Evolutionary conservation across 2,113 vertebrate genomes (phyloP).

Genomic region (Herpailurus yagouaroundi): DNA sequence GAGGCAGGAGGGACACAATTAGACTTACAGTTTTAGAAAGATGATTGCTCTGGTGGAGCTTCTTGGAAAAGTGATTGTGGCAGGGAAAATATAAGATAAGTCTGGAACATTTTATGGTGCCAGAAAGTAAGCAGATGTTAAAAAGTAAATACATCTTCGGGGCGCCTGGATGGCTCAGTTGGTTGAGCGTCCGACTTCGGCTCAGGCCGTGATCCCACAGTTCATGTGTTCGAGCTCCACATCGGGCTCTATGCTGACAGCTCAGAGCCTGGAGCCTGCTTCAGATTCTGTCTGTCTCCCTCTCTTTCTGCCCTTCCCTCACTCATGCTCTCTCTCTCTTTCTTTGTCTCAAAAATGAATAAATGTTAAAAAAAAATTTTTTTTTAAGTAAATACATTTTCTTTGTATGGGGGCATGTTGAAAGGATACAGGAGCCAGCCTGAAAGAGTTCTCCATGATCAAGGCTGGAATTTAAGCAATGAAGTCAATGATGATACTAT

Average conservation of each 20-base stretch:
- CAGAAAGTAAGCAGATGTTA: background rate
- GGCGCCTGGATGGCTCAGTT: too few species aligned
- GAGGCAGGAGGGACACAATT: background rate
- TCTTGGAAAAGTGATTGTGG: slow-evolving; percentile 17
- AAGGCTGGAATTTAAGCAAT: background rate
- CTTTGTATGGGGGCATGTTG: background rate
- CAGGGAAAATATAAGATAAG: background rate
- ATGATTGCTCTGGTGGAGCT: background rate
- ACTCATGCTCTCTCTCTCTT: too few species aligned
- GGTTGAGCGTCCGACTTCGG: rapidly evolving
- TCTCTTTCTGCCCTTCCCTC: too few species aligned
- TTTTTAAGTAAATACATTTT: background rate
- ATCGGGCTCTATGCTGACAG: too few species aligned
- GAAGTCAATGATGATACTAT: background rate
- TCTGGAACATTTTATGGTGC: background rate
- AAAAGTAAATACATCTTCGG: background rate
- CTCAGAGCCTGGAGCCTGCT: too few species aligned
- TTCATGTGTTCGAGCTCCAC: too few species aligned
- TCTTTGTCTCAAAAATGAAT: too few species aligned
- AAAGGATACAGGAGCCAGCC: background rate
- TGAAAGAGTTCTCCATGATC: background rate
- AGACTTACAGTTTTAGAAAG: slow-evolving; percentile 7
- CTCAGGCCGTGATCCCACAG: too few species aligned
- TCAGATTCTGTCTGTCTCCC: too few species aligned
- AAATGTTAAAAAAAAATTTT: too few species aligned